phyloP scores from a whole-genome alignment of 1,140 invertebrate species.

The Pogonomyrmex californicus region DNA sequence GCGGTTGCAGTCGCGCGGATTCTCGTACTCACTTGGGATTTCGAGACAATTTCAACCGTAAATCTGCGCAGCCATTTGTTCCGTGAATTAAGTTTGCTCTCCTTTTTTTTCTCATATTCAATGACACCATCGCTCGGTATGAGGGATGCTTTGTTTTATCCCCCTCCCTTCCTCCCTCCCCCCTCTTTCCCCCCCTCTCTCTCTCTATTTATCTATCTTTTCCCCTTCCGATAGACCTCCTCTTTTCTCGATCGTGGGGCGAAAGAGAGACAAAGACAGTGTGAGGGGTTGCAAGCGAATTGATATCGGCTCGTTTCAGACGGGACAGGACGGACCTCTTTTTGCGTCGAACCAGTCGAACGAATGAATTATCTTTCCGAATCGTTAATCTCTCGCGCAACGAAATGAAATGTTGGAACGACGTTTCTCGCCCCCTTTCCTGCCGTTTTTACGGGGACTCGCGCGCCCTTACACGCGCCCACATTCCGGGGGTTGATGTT shows the following conservation, averaged over 20 bases:
- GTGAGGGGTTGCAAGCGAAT: slow-evolving; percentile 46
- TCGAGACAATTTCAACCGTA: slow-evolving; percentile 64
- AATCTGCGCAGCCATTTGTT: slow-evolving; percentile 69
- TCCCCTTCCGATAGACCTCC: not conserved
- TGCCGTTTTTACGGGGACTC: slow-evolving; percentile 24
- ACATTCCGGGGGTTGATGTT: slow-evolving; percentile 23
- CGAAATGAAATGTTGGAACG: slow-evolving; percentile 62
- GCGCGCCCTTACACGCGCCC: slow-evolving; percentile 32
- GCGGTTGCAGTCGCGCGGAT: slow-evolving; percentile 4
- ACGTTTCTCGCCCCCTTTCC: not conserved
- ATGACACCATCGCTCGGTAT: slow-evolving; percentile 45
- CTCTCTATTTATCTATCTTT: no score
- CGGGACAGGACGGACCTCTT: slow-evolving; percentile 19
- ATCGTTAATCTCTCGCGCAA: slow-evolving; percentile 72
- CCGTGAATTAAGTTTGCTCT: slow-evolving; percentile 73
- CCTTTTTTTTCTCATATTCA: slow-evolving; percentile 64
- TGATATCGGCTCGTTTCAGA: slow-evolving; percentile 61
- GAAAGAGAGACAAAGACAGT: not conserved
- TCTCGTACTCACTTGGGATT: slow-evolving; percentile 44
- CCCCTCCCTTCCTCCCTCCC: not conserved
- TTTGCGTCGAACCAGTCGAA: slow-evolving; percentile 59
- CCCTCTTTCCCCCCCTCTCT: not conserved
- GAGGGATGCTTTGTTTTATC: not conserved
- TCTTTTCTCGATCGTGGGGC: not conserved
- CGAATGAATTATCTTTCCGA: slow-evolving; percentile 73